Evolutionary conservation across 2,888 invertebrate species (phyloP).

Genomic region (Drosophila greeni): DNA sequence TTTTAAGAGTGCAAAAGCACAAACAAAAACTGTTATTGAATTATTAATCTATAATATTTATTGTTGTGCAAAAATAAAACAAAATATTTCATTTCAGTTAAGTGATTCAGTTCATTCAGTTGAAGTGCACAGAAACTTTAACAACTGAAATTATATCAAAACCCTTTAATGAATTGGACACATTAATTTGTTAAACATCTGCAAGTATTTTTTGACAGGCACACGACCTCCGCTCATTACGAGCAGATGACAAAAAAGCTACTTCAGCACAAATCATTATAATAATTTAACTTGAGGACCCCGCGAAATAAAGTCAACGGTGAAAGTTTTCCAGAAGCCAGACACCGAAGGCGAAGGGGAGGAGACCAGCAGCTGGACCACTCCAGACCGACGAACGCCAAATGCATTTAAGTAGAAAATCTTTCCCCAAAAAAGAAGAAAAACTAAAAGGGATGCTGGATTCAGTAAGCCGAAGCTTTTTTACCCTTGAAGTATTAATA

Average conservation of each 20-base stretch:
- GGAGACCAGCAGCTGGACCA: constrained; percentile 40
- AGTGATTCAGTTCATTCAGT: too few relatives aligned
- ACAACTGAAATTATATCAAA: background rate
- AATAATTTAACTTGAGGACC: constrained; percentile 64
- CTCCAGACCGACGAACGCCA: constrained; percentile 58
- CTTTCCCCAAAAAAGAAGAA: constrained; percentile 34
- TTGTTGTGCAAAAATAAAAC: too few relatives aligned
- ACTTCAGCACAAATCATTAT: constrained; percentile 66
- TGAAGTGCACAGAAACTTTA: background rate
- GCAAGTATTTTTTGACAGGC: background rate
- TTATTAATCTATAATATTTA: background rate
- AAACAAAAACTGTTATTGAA: background rate
- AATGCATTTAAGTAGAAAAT: constrained; percentile 69
- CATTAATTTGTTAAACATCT: background rate
- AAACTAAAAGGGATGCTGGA: background rate
- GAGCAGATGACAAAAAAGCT: constrained; percentile 39
- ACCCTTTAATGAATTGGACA: background rate
- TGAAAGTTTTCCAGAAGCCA: constrained; percentile 55
- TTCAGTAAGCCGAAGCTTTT: background rate
- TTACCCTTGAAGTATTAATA: background rate
- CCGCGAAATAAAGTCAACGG: constrained; percentile 50
- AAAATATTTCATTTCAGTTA: too few relatives aligned
- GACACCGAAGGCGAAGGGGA: constrained; percentile 26
- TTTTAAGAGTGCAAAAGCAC: too few relatives aligned
- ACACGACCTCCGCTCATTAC: background rate